Conservation (phyloP, 1,140 invertebrate genomes). For the Drosophila leontia region DNA sequence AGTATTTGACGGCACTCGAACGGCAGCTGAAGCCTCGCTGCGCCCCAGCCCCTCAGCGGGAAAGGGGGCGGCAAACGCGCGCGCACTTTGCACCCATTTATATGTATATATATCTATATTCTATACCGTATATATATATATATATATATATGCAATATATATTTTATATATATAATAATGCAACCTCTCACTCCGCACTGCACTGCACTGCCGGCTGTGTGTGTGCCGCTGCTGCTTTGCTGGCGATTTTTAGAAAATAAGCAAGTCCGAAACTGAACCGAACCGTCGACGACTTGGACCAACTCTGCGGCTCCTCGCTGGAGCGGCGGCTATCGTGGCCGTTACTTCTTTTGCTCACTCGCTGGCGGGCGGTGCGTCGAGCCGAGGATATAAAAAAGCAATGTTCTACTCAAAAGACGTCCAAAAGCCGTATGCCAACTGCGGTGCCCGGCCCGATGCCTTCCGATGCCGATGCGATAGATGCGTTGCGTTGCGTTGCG, state of each 20-base stretch:
- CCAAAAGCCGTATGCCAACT: conserved; percentile 85
- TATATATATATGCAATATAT: conserved; percentile 56
- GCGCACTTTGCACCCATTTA: conserved; percentile 69
- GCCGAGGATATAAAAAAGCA: conserved; percentile 85
- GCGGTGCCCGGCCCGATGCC: conserved; percentile 74
- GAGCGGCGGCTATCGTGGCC: conserved; percentile 43
- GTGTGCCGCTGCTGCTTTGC: conserved; percentile 45
- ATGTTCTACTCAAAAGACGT: conserved; percentile 85
- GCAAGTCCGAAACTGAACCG: conserved; percentile 82
- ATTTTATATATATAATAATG: conserved; percentile 81
- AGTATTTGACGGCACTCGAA: conserved; percentile 75
- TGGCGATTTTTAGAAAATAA: conserved; percentile 80
- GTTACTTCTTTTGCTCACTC: conserved; percentile 65
- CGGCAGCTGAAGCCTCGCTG: conserved; percentile 40
- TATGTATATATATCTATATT: conserved; percentile 68
- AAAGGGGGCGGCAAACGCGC: conserved; percentile 66
- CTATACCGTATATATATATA: conserved; percentile 63
- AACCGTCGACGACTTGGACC: conserved; percentile 82
- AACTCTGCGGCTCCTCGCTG: conserved; percentile 65
- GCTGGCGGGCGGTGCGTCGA: conserved; percentile 66
- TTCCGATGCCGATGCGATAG: conserved; percentile 64
- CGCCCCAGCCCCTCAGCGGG: conserved; percentile 25
- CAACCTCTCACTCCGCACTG: conserved; percentile 40
- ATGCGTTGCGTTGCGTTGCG: conserved; percentile 58
- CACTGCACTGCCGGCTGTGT: conserved; percentile 53